Percentiles rank a stretch among this genome's conserved stretches.
Conservation (phyloP, 2,113 vertebrate genomes). For the Takifugu flavidus region DNA sequence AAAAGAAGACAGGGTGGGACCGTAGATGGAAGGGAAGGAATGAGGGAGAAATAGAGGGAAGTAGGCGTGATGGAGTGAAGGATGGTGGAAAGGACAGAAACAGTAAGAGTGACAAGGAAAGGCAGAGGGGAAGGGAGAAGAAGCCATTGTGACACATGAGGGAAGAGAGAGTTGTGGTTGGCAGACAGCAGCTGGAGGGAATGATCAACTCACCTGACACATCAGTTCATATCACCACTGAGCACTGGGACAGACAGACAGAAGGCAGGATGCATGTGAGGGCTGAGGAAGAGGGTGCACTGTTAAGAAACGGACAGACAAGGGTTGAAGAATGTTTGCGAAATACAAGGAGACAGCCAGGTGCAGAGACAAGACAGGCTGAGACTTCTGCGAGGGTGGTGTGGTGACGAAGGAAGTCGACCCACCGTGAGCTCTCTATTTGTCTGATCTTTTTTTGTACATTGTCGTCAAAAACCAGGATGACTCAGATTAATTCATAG, state of each 20-base stretch:
- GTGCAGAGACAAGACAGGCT: background rate
- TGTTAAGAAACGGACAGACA: slow-evolving; percentile 35
- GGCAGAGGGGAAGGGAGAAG: slow-evolving; percentile 35
- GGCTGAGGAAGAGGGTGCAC: slow-evolving; percentile 28
- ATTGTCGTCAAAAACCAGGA: too few species aligned
- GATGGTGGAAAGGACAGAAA: slow-evolving; percentile 35
- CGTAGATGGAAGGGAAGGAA: slow-evolving; percentile 25
- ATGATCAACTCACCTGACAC: slow-evolving; percentile 70
- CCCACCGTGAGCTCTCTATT: too few species aligned
- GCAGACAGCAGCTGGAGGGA: slow-evolving; percentile 70
- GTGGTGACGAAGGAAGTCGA: background rate
- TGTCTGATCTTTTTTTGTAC: too few species aligned
- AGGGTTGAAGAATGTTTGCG: slow-evolving; percentile 22
- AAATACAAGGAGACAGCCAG: background rate
- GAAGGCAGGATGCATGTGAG: slow-evolving; percentile 22
- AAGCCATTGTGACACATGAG: slow-evolving; percentile 49
- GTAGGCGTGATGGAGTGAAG: slow-evolving; percentile 50
- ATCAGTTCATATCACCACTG: slow-evolving; percentile 59
- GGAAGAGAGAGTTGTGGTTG: slow-evolving; percentile 49
- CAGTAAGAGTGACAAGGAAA: slow-evolving; percentile 50
- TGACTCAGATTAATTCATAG: too few species aligned
- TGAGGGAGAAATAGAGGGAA: too few species aligned
- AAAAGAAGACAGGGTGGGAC: slow-evolving; percentile 39
- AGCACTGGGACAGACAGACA: slow-evolving; percentile 41
- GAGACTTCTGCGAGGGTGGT: background rate